Base-by-base conservation (phyloP, 2,113 vertebrate species). In the Zosterops japonicus region DNA sequence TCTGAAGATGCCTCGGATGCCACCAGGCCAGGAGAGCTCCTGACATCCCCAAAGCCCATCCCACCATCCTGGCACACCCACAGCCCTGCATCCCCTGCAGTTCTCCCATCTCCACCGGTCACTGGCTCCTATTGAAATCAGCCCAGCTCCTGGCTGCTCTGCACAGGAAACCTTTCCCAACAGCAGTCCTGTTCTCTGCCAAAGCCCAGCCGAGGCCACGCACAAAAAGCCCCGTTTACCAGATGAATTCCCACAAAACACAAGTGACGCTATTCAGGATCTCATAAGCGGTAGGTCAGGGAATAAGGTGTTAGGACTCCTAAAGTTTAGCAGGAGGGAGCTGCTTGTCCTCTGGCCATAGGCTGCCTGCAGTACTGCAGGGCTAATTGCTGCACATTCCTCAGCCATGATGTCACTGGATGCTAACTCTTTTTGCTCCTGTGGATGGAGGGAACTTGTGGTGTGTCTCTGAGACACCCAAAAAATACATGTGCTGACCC, bases 321-420 rank as follows among this genome's bases (percentile, higher is more conserved):
- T 91, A 88, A 96, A 94, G 90, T 83, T 88, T 82, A 96, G 90
- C 71, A 81, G 83, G 90, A 91, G 91, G 94, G 95, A 93, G 94
- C 90, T 84, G 93, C 86, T 68, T 63, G 96, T 96, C 94, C 92
- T 88, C 83, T 49, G 88, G 94, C 93, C 95, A 42, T 14, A 6
- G 85, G 89, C 93, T 92, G 93, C 93, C 94, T 93, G 96, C 94
- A 78, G 79, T 47, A 96, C 90, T 97, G 96, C 94, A 87, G 89
- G 81, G 95, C 96, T 98, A 98, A 98, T 98, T 98, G 97, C 96
- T 78, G 80, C 14, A 11, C 97, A 98, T 98, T 98, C 97, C 97
- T 97, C 90, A 93, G 93, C 85, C 90, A 46, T 97, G 96, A 85
- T 91, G 90, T 98, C 97, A 98, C 63, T 29, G 81, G 52, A 83